phyloP scores from a whole-genome alignment of 2,797 vertebrate species.

The Phalanger gymnotis region DNA sequence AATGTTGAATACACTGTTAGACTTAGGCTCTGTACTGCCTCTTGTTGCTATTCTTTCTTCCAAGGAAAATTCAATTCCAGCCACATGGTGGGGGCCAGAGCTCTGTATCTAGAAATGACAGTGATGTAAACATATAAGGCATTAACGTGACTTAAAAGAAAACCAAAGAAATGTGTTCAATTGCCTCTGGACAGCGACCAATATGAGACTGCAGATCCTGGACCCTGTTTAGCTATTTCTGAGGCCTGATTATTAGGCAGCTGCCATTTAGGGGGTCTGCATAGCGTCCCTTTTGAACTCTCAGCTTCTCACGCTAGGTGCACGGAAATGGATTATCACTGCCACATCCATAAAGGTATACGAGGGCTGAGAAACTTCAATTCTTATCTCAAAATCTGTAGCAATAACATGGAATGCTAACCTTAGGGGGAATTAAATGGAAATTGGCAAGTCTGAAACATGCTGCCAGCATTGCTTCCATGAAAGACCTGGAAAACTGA shows the following conservation, averaged over 20 bases:
- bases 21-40: neutral
- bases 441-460: slow-evolving; percentile 59
- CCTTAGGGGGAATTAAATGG: slow-evolving; percentile 50
- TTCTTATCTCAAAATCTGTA: slow-evolving; percentile 61
- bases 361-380: slow-evolving; percentile 59
- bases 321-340: slow-evolving; percentile 70
- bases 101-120: neutral
- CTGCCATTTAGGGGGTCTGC: slow-evolving; percentile 63
- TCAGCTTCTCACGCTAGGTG: slow-evolving; percentile 51
- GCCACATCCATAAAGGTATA: slow-evolving; percentile 59
- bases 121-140: neutral
- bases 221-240: slow-evolving; percentile 38
- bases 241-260: slow-evolving; percentile 63
- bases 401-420: neutral
- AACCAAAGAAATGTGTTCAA: neutral
- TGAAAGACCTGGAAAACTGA: slow-evolving; percentile 39
- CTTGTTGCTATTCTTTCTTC: neutral
- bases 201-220: slow-evolving; percentile 48
- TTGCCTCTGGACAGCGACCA: slow-evolving; percentile 22
- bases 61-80: neutral
- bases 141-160: neutral
- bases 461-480: slow-evolving; percentile 34
- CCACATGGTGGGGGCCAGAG: neutral
- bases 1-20: neutral
- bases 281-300: slow-evolving; percentile 65